A percentile compares a stretch with the other conserved stretches of the same genome.
phyloP scores from a whole-genome alignment of 2,113 vertebrate genomes.

The Ptilorrhoa leucosticta region DNA sequence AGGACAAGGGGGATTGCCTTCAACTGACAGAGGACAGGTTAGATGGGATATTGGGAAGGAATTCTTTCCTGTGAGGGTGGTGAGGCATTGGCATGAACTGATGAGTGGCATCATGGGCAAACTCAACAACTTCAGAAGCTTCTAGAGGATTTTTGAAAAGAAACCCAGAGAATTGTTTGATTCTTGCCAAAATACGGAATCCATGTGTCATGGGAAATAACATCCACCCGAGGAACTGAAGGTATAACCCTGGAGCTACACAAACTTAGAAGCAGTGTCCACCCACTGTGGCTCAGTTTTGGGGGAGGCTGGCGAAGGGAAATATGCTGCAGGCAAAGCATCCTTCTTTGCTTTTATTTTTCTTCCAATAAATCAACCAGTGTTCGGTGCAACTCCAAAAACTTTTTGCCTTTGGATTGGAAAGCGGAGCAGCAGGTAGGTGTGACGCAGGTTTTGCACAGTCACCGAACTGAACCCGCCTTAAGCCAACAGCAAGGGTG shows the following conservation, averaged over 20 bases:
- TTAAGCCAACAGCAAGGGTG: conserved; percentile 86
- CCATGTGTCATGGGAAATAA: neutral
- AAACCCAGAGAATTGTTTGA: neutral
- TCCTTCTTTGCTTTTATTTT: conserved; percentile 40
- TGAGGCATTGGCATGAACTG: neutral
- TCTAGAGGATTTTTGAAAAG: neutral
- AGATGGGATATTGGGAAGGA: neutral
- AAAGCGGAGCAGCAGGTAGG: conserved; percentile 78
- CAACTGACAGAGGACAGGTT: neutral
- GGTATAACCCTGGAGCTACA: neutral
- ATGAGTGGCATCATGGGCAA: neutral
- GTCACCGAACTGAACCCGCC: conserved; percentile 84
- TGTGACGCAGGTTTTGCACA: conserved; percentile 89
- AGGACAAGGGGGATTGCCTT: neutral
- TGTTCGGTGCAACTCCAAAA: conserved; percentile 49
- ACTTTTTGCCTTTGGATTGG: conserved; percentile 6
- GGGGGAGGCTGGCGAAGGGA: neutral
- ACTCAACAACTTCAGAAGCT: neutral
- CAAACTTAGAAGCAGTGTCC: neutral
- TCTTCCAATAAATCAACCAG: conserved; percentile 66
- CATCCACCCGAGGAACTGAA: neutral
- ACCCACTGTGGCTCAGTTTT: neutral
- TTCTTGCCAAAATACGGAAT: neutral
- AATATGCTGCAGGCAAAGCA: neutral
- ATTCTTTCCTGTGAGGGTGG: neutral